Evolutionary conservation across 2,113 vertebrate species (phyloP).

Genomic region (Sturnus vulgaris): DNA sequence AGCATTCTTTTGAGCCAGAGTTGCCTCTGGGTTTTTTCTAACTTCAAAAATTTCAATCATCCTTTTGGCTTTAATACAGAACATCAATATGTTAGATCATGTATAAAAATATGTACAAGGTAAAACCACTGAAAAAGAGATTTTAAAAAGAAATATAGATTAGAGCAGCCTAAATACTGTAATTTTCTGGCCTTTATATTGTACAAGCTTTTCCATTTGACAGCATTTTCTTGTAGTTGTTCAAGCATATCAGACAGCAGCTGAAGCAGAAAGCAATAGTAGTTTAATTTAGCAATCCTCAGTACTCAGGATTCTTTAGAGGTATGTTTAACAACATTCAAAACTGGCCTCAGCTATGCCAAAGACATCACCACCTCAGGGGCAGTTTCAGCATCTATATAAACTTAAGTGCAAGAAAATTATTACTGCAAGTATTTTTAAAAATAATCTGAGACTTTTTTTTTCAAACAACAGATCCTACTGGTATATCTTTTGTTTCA

Average conservation of each 20-base stretch:
- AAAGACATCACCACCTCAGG: background rate
- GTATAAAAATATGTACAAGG: background rate
- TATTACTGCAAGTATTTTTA: background rate
- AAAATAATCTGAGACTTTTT: background rate
- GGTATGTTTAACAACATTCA: background rate
- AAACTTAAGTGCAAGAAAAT: background rate
- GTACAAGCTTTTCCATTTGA: background rate
- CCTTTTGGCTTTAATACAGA: background rate
- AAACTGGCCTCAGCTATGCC: background rate
- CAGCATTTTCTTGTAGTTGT: background rate
- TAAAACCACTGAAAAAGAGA: background rate
- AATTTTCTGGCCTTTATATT: background rate
- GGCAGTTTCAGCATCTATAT: background rate
- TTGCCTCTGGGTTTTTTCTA: background rate
- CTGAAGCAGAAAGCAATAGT: background rate
- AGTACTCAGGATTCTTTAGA: background rate
- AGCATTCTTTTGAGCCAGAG: background rate
- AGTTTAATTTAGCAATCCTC: background rate
- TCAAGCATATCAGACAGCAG: background rate
- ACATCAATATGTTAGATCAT: background rate
- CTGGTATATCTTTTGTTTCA: background rate
- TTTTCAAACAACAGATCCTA: background rate
- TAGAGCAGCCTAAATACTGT: background rate
- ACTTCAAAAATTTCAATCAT: background rate
- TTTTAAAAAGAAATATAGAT: background rate